phyloP scores from a whole-genome alignment of 2,888 invertebrate species.

The Drosophila anomalata region DNA sequence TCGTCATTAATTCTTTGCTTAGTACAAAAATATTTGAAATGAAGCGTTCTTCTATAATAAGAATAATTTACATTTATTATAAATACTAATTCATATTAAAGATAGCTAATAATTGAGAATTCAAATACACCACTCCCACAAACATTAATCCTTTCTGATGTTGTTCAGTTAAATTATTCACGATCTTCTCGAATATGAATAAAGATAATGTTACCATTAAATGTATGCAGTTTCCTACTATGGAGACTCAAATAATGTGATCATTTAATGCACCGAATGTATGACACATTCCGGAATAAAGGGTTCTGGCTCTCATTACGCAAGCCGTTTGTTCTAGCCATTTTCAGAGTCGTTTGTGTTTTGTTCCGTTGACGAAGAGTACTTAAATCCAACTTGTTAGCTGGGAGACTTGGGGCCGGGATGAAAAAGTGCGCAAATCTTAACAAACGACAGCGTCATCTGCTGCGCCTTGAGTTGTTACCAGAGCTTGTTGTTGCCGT shows the following conservation, averaged over 20 bases:
- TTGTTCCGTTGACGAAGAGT: constrained; percentile 40
- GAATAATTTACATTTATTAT: background rate
- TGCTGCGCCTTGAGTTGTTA: constrained; percentile 64
- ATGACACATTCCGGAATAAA: constrained; percentile 53
- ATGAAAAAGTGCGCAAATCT: constrained; percentile 65
- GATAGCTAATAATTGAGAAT: background rate
- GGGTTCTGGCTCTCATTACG: constrained; percentile 39
- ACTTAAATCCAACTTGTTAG: constrained; percentile 72
- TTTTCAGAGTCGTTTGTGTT: constrained; percentile 36
- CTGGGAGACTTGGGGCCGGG: constrained; percentile 23
- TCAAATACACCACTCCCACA: background rate
- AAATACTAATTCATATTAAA: background rate
- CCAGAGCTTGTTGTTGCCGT: constrained; percentile 32
- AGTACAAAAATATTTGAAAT: no score
- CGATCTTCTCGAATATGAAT: background rate
- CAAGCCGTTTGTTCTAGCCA: constrained; percentile 45
- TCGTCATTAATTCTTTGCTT: no score
- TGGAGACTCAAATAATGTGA: constrained; percentile 33
- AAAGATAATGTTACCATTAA: background rate
- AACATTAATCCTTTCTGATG: background rate
- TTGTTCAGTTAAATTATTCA: background rate
- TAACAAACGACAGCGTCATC: constrained; percentile 75
- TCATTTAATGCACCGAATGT: constrained; percentile 34
- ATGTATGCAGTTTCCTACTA: constrained; percentile 11
- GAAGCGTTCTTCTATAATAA: no score